These are phyloP conservation scores for Micromussa lordhowensis DNA, from an alignment of 92 coral and sea anemone genomes.

Conservation along the genomic window DNA sequence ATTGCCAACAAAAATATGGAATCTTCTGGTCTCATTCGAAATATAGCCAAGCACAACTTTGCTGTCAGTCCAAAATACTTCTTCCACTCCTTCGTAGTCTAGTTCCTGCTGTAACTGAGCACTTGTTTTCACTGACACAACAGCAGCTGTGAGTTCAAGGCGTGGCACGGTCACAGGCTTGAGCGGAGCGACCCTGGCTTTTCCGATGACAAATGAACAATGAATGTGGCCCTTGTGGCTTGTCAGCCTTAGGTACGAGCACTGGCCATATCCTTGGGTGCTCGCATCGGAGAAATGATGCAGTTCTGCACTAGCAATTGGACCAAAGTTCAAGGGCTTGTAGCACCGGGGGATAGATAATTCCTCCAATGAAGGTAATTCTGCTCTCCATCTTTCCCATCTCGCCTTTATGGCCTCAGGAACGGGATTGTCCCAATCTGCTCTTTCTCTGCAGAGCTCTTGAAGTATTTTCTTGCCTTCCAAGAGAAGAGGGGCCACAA, in stretches of 20 bases:
- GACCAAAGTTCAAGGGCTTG: not conserved
- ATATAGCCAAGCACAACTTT: too few species aligned
- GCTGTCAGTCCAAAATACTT: too few species aligned
- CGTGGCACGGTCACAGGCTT: not conserved
- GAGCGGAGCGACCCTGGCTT: not conserved
- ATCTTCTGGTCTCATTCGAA: too few species aligned
- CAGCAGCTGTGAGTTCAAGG: not conserved
- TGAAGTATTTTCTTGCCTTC: not conserved
- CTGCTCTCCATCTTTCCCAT: not conserved
- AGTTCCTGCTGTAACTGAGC: not conserved
- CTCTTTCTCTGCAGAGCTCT: not conserved
- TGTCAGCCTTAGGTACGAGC: not conserved
- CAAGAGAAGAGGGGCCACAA: not conserved
- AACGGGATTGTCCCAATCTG: not conserved
- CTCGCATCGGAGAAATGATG: slow-evolving; percentile 6
- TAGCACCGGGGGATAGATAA: not conserved
- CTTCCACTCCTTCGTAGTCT: too few species aligned
- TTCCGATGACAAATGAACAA: not conserved
- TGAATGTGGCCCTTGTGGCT: not conserved
- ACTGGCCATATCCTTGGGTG: not conserved
- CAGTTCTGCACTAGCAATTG: not conserved
- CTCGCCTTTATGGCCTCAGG: not conserved
- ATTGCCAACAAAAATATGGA: too few species aligned
- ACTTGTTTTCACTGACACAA: not conserved
- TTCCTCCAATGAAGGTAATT: not conserved